Percentiles rank a stretch among this genome's conserved stretches.
These are phyloP conservation scores for Drosophila prostipennis DNA, from an alignment of 2,888 invertebrate species.

Conservation along the genomic window DNA sequence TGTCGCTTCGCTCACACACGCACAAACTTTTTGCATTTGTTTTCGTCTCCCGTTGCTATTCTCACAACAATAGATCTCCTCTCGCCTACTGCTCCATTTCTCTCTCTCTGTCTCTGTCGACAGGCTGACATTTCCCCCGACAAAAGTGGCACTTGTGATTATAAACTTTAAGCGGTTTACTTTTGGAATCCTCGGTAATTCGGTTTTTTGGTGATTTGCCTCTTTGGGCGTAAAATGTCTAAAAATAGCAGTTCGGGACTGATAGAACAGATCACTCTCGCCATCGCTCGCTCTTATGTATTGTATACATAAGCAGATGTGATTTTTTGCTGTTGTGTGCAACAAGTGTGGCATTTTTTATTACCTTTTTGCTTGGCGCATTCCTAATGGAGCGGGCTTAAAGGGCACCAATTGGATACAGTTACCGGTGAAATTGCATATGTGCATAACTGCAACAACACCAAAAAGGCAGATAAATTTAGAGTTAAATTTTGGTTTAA, in stretches of 20 bases:
- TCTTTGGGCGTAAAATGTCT: slow-evolving; percentile 37
- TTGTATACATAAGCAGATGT: background rate
- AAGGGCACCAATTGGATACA: background rate
- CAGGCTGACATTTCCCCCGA: background rate
- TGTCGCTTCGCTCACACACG: background rate
- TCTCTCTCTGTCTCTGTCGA: background rate
- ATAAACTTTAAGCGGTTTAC: slow-evolving; percentile 14
- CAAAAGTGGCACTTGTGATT: background rate
- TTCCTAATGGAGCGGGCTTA: background rate
- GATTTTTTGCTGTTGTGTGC: background rate
- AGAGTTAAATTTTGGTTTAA: no score
- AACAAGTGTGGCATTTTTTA: background rate
- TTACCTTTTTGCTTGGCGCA: background rate
- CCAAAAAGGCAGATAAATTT: no score
- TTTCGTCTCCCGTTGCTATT: background rate
- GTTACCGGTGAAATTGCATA: background rate
- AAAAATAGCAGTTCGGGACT: slow-evolving; percentile 57
- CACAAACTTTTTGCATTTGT: slow-evolving; percentile 1
- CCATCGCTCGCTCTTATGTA: slow-evolving; percentile 42
- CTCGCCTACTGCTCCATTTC: background rate
- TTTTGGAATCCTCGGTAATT: slow-evolving; percentile 34
- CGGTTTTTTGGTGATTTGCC: slow-evolving; percentile 34
- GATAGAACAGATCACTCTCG: slow-evolving; percentile 73
- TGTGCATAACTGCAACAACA: background rate
- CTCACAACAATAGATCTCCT: slow-evolving; percentile 7